These are phyloP conservation scores for Ptychobarbus kaznakovi DNA, from an alignment of 2,797 vertebrate genomes.

Conservation along the genomic window DNA sequence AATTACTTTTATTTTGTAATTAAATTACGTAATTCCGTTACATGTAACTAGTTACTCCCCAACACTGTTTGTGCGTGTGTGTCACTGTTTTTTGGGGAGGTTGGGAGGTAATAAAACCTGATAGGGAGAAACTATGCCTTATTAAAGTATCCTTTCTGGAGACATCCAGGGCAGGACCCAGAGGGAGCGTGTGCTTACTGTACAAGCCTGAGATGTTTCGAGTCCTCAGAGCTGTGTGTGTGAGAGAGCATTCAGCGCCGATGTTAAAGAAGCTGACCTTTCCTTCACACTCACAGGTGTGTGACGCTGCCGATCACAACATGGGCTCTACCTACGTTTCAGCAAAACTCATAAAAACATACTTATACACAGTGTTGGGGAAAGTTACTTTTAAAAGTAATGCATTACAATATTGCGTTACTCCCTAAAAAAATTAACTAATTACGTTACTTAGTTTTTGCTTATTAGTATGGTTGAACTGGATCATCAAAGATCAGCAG, in stretches of 20 bases:
- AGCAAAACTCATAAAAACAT: neutral
- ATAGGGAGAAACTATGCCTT: neutral
- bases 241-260: neutral
- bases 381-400: too few relatives aligned
- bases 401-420: too few relatives aligned
- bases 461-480: too few relatives aligned
- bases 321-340: neutral
- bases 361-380: too few relatives aligned
- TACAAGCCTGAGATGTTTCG: constrained; percentile 20
- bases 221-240: neutral
- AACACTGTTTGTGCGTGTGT: too few relatives aligned
- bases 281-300: constrained; percentile 39
- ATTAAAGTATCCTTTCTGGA: constrained; percentile 15
- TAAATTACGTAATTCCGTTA: too few relatives aligned
- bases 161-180: constrained; percentile 16
- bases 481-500: too few relatives aligned
- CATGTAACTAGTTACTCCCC: too few relatives aligned
- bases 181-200: constrained; percentile 23
- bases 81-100: neutral
- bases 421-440: too few relatives aligned
- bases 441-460: too few relatives aligned
- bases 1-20: too few relatives aligned
- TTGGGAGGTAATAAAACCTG: neutral
- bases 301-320: neutral
- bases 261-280: constrained; percentile 48